Conservation (phyloP, 2,113 vertebrate genomes). For the Nettapus auritus region DNA sequence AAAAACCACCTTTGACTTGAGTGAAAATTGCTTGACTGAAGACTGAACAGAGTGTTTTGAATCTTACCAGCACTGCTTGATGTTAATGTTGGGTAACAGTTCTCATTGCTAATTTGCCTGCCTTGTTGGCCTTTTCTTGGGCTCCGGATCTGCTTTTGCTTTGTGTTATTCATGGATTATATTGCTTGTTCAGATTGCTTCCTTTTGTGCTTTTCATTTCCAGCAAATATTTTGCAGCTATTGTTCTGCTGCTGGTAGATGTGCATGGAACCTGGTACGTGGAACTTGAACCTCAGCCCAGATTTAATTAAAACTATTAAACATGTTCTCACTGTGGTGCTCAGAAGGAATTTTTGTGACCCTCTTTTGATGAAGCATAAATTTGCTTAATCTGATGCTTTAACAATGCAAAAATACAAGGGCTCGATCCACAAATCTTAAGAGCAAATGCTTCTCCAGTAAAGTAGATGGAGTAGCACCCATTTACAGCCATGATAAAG, state of each 20-base stretch:
- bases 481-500: neutral
- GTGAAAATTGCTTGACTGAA: slow-evolving; percentile 3
- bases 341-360: slow-evolving; percentile 62
- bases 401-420: neutral
- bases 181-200: slow-evolving; percentile 16
- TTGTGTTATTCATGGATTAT: slow-evolving; percentile 18
- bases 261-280: slow-evolving; percentile 37
- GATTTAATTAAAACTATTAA: slow-evolving; percentile 49
- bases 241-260: slow-evolving; percentile 35
- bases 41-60: neutral
- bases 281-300: slow-evolving; percentile 58
- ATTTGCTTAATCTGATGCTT: slow-evolving; percentile 4
- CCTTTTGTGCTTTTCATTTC: slow-evolving; percentile 16
- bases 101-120: slow-evolving; percentile 31
- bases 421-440: neutral
- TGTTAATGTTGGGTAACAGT: slow-evolving; percentile 9
- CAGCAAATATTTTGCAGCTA: slow-evolving; percentile 35
- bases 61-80: neutral
- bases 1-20: neutral
- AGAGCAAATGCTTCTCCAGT: neutral
- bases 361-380: neutral
- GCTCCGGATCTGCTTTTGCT: slow-evolving; percentile 30
- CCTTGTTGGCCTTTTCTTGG: neutral
- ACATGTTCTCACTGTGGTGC: slow-evolving; percentile 11
- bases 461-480: neutral